phyloP scores from a whole-genome alignment of 2,888 invertebrate species.

The Dysmachus trigonus region DNA sequence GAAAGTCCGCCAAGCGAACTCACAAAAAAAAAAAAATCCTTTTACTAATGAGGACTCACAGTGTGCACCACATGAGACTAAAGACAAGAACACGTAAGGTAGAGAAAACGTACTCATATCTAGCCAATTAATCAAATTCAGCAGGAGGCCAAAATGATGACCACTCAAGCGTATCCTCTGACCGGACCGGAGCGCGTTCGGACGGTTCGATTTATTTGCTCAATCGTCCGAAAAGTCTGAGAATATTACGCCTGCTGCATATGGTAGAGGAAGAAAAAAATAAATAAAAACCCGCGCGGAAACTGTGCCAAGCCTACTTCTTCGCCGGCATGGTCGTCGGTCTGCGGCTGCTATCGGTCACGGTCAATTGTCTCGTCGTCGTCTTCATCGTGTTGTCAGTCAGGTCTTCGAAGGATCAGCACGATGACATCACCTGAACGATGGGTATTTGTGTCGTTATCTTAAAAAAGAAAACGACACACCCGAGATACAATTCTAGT shows the following conservation, averaged over 20 bases:
- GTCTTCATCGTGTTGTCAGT: neutral
- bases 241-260: neutral
- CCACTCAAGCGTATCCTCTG: neutral
- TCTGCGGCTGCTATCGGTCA: constrained; percentile 10
- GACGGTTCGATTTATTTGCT: neutral
- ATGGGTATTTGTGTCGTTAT: neutral
- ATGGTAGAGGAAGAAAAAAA: neutral
- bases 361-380: constrained; percentile 1
- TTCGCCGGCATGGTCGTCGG: neutral
- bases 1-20: neutral
- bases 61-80: neutral
- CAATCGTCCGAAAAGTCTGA: neutral
- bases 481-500: neutral
- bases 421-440: neutral
- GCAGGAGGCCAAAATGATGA: neutral
- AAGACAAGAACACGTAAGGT: neutral
- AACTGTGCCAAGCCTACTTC: constrained; percentile 24
- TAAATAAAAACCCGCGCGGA: neutral
- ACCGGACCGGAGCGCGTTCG: too few relatives aligned
- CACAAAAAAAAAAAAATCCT: neutral
- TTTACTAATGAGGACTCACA: neutral
- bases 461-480: neutral
- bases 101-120: neutral
- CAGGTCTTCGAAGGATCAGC: neutral
- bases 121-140: neutral